Percentiles rank a stretch among this genome's conserved stretches.
These are phyloP conservation scores for Pterostichus madidus DNA, from an alignment of 2,888 invertebrate genomes.

Conservation along the genomic window DNA sequence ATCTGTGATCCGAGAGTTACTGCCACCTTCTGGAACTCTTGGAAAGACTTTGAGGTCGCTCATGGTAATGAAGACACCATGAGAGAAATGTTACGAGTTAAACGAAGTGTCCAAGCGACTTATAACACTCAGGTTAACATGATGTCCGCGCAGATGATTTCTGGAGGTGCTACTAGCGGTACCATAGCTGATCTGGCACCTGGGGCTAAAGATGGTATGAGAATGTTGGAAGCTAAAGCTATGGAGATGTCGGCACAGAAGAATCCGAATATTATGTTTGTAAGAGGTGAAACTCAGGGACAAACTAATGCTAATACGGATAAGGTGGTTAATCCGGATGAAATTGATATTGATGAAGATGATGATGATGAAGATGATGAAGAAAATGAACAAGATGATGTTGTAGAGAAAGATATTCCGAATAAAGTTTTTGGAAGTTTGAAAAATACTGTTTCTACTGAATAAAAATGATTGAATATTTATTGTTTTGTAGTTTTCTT, in stretches of 20 bases:
- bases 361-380: conserved; percentile 81
- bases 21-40: conserved; percentile 97
- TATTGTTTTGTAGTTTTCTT: neutral
- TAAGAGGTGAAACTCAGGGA: conserved; percentile 92
- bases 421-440: conserved; percentile 95
- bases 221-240: conserved; percentile 91
- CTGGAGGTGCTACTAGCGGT: conserved; percentile 85
- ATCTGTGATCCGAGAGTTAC: conserved; percentile 99
- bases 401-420: conserved; percentile 92
- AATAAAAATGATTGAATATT: neutral
- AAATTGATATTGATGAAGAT: conserved; percentile 89
- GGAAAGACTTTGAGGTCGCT: conserved; percentile 99
- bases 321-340: conserved; percentile 88
- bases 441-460: conserved; percentile 73
- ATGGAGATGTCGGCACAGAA: conserved; percentile 80
- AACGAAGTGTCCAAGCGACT: conserved; percentile 97
- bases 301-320: conserved; percentile 75
- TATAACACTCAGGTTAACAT: conserved; percentile 99
- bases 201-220: conserved; percentile 92
- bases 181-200: conserved; percentile 87
- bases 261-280: conserved; percentile 89
- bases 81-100: conserved; percentile 98
- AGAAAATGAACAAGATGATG: conserved; percentile 79
- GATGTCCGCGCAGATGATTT: conserved; percentile 99
- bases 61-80: conserved; percentile 99